Evolutionary conservation across 2,113 vertebrate species (phyloP), one percentile per base, ranked within the genome.

Genomic region (Eubucco bourcierii): DNA sequence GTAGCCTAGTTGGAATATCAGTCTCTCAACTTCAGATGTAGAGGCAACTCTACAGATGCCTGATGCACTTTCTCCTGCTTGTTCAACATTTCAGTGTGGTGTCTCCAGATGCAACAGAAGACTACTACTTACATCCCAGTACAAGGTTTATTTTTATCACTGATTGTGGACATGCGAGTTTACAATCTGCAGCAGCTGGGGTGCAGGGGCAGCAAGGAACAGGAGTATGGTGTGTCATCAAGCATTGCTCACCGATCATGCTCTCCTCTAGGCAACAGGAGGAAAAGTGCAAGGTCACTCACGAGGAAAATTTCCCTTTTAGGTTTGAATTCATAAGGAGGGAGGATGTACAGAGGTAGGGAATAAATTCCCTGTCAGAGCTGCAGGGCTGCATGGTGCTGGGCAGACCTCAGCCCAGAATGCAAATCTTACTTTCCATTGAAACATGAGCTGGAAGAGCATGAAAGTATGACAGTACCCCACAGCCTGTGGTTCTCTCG

Each of bases 281-380:
- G 52, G 68, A 88, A 78, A 88, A 96, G 83, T 68, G 70, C 80
- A 94, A 95, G 92, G 59, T 91, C 86, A 86, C 76, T 91, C 83
- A 74, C 2, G 1, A 90, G 80, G 88, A 95, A 90, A 90, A 95
- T 90, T 85, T 72, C 90, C 87, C 83, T 91, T 94, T 93, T 93
- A 90, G 83, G 80, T 90, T 29, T 71, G 80, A 88, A 92, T 84
- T 90, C 47, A 2, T 80, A 55, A 39, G 85, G 70, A 91, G 1
- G 5, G 79, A 86, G 82, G 37, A n/a, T 81, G 44, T 68, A 15
- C 21, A 76, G 74, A 8, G 9, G 52, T 46, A 81, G 71, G 80
- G 87, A 93, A 95, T 11, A 12, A 86, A 90, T 52, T 88, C 71
- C 59, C 39, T 39, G 31, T 31, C 1, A 0, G 77, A 84, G 74